Conservation (phyloP, 2,888 invertebrate genomes). For the Ectropis crepuscularia region DNA sequence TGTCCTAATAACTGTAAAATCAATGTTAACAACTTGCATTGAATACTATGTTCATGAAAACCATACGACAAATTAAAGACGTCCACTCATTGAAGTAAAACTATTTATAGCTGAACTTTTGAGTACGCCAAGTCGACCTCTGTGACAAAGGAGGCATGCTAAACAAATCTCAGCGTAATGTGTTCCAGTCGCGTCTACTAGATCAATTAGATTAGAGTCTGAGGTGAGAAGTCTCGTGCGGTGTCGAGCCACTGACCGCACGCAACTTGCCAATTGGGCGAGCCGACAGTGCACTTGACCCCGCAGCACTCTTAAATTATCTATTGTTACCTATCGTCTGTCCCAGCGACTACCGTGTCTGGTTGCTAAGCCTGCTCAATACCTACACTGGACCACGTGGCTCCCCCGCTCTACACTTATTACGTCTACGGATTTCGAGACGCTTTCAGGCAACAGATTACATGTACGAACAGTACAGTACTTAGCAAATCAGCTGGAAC, state of each 20-base stretch:
- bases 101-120: constrained; percentile 3
- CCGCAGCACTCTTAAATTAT: constrained; percentile 72
- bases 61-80: no score
- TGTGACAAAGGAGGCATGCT: constrained; percentile 12
- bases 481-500: no score
- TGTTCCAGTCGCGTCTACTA: constrained; percentile 28
- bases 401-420: neutral
- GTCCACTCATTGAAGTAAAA: neutral
- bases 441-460: no score
- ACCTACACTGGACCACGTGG: constrained; percentile 10
- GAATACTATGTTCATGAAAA: no score
- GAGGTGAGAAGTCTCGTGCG: constrained; percentile 53
- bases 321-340: constrained; percentile 72
- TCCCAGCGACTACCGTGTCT: constrained; percentile 56
- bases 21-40: no score
- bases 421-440: no score
- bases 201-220: constrained; percentile 41
- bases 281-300: constrained; percentile 77
- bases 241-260: constrained; percentile 78
- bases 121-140: constrained; percentile 6
- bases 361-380: constrained; percentile 47
- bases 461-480: no score
- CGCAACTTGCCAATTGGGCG: constrained; percentile 73
- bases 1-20: no score
- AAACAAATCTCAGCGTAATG: constrained; percentile 13